Evolutionary conservation across 1,140 invertebrate species (phyloP).

Genomic region (Drosophila murphyi): DNA sequence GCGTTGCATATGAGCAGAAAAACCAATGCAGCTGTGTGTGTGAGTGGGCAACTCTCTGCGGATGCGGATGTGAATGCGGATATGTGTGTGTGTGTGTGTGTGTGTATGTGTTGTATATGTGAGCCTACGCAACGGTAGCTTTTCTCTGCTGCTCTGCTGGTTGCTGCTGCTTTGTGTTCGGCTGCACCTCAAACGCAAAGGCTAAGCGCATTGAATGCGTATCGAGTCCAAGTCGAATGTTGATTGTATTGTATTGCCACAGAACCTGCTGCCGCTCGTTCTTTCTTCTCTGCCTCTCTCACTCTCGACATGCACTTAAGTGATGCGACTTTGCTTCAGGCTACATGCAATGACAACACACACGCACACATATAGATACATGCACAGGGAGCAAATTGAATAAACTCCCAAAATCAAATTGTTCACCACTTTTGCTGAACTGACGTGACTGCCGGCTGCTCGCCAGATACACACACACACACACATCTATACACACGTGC

Average conservation of each 20-base stretch:
- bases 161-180: slow-evolving; percentile 14
- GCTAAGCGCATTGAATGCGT: slow-evolving; percentile 79
- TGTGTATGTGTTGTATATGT: slow-evolving; percentile 20
- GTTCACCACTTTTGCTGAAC: slow-evolving; percentile 73
- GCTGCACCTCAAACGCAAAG: slow-evolving; percentile 52
- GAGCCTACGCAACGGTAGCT: slow-evolving; percentile 67
- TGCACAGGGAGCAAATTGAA: slow-evolving; percentile 74
- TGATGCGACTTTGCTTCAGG: slow-evolving; percentile 25
- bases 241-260: slow-evolving; percentile 79
- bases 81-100: slow-evolving; percentile 7
- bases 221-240: slow-evolving; percentile 72
- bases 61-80: slow-evolving; percentile 4
- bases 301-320: slow-evolving; percentile 61
- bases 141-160: slow-evolving; percentile 2
- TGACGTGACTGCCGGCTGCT: slow-evolving; percentile 49
- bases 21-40: slow-evolving; percentile 37
- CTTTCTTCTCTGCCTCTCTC: not conserved
- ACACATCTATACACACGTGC: not conserved
- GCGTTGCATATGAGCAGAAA: slow-evolving; percentile 62
- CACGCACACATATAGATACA: slow-evolving; percentile 18
- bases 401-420: slow-evolving; percentile 81
- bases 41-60: slow-evolving; percentile 26
- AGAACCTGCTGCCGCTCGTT: not conserved
- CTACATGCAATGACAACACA: slow-evolving; percentile 25
- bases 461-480: not conserved